Evolutionary conservation across 2,797 vertebrate genomes (phyloP), one percentile per base, ranked within the genome.

Genomic region (Pseudopleuronectes americanus): DNA sequence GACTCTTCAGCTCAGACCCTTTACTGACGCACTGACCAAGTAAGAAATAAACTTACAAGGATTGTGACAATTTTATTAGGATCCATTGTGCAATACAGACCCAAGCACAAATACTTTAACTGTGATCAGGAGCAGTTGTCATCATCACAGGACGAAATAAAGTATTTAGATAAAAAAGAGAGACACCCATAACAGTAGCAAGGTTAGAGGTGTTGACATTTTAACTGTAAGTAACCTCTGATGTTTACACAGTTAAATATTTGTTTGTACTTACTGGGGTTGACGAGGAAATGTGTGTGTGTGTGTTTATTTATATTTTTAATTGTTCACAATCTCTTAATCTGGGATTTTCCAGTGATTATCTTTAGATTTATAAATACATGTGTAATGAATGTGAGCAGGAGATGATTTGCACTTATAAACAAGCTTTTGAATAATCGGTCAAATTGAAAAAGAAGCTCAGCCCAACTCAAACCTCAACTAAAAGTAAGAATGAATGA

Each of bases 261-360:
- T 4, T 21, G 14, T 58, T 36, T 1, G 38, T 33, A 33, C 31
- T 33, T 9, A 33, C 31, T 33, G 8, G 31, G 31, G 8, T 33
- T 33, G 31, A 33, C 31, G 8, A 31, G 31, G 31, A 8, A 31
- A 31, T 33, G 31, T 33, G 8, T 33, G 31, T 9, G 8, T 9
- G 8, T 33, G 2, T 33, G 8, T 77, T 55, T 24, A 51, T 8
- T 23, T 21, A 51, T 4, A 53, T 64, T 67, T n/a, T 64, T 23
- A 22, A 67, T 26, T 26, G 26, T 38, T 73, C 4, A 36, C 19
- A 66, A 56, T 61, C 49, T 64, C 12, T n/a, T 53, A 58, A 56
- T 2, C 0, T 41, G 19, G 0, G 10, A 52, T 10, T 9, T 48
- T n/a, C 10, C 26, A n/a, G 45, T 48, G 3, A 22, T 1, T 48